phyloP scores from a whole-genome alignment of 2,888 invertebrate genomes.

The Teinopalpus imperialis region DNA sequence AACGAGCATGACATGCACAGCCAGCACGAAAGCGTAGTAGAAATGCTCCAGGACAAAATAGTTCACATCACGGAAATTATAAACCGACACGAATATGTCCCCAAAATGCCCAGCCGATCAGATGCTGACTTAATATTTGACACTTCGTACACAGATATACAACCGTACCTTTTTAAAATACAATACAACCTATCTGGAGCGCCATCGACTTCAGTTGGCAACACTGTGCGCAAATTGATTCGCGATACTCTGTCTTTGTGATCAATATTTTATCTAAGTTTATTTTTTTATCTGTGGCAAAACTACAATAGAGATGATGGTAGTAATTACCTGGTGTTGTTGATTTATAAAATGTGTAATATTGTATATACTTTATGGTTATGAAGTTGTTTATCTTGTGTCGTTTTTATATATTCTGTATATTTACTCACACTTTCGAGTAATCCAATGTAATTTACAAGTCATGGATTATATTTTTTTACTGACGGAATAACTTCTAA shows the following conservation, averaged over 20 bases:
- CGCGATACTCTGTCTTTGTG: slow-evolving; percentile 92
- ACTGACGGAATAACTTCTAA: slow-evolving; percentile 3
- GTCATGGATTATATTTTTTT: slow-evolving; percentile 4
- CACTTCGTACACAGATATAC: slow-evolving; percentile 94
- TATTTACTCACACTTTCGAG: background rate
- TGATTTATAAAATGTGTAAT: slow-evolving; percentile 29
- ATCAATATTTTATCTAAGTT: slow-evolving; percentile 49
- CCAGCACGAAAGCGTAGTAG: slow-evolving; percentile 93
- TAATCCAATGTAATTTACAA: background rate
- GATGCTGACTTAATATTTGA: slow-evolving; percentile 97
- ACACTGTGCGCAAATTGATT: slow-evolving; percentile 94
- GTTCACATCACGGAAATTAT: slow-evolving; percentile 97
- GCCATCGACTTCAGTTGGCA: slow-evolving; percentile 90
- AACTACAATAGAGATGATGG: slow-evolving; percentile 26
- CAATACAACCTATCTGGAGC: slow-evolving; percentile 91
- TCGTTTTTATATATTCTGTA: slow-evolving; percentile 1
- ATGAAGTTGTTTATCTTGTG: background rate
- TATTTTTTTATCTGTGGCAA: slow-evolving; percentile 26
- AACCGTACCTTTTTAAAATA: slow-evolving; percentile 98
- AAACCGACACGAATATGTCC: slow-evolving; percentile 97
- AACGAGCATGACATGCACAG: slow-evolving; percentile 94
- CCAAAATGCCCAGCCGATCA: slow-evolving; percentile 96
- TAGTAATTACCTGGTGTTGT: slow-evolving; percentile 31
- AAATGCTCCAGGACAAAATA: slow-evolving; percentile 95
- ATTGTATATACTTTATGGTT: slow-evolving; percentile 21